Evolutionary conservation across 2,797 vertebrate species (phyloP).

Genomic region (Salarias fasciatus): DNA sequence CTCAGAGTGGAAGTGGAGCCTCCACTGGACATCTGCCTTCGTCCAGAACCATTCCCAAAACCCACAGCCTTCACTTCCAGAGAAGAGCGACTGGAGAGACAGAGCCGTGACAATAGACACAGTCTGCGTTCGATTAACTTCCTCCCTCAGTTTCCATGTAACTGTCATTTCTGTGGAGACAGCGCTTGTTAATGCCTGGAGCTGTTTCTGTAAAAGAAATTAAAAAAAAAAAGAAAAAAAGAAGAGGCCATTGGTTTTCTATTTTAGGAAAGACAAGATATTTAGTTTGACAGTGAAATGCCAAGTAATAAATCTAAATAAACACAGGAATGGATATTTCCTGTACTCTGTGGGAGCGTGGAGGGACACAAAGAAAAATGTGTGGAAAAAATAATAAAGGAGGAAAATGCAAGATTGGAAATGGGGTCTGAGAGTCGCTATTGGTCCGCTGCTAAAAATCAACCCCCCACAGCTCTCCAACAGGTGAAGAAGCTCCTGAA

Average conservation of each 20-base stretch:
- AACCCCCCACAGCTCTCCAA: too few species aligned
- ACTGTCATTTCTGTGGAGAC: slow-evolving; percentile 25
- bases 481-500: too few species aligned
- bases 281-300: slow-evolving; percentile 1
- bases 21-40: slow-evolving; percentile 66
- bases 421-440: too few species aligned
- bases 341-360: too few species aligned
- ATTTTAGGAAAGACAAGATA: slow-evolving; percentile 41
- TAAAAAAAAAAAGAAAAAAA: slow-evolving; percentile 19
- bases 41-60: slow-evolving; percentile 70
- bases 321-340: background rate
- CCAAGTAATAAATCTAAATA: background rate
- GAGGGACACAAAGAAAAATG: too few species aligned
- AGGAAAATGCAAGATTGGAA: too few species aligned
- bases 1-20: slow-evolving; percentile 56
- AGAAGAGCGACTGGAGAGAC: background rate
- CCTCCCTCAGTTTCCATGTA: slow-evolving; percentile 19
- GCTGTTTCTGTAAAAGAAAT: too few species aligned
- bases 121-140: slow-evolving; percentile 1
- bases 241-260: slow-evolving; percentile 35
- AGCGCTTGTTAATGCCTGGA: slow-evolving; percentile 59
- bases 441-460: too few species aligned
- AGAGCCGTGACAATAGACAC: slow-evolving; percentile 6
- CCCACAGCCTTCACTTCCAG: slow-evolving; percentile 9
- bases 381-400: too few species aligned